Base-by-base conservation (phyloP, 2,888 invertebrate species). In the Polyommatus iphigenia region DNA sequence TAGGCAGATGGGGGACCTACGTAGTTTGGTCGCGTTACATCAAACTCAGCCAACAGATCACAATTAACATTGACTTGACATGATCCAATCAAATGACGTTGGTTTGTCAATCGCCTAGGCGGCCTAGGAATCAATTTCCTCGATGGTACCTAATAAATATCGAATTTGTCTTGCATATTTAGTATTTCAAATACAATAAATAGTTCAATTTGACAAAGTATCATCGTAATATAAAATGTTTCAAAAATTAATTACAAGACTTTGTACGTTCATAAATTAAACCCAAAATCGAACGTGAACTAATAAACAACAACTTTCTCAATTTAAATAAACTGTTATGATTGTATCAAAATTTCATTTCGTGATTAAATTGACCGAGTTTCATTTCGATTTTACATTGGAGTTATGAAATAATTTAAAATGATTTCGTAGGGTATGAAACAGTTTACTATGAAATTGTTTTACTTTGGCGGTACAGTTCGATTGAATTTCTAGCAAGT, bases 291-390 rank as follows among this genome's bases (percentile, higher is more conserved):
- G 24, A 62, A 62, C 24, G 24, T 62, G 1, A 62, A 24, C 10
- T 62, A 62, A 62, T 62, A 62, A 62, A 62, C 13, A 24, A 62
- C 13, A 62, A 62, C 62, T 62, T 62, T 62, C 24, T 24, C 24
- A 62, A 62, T 24, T 62, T 62, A 62, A 62, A 62, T 13, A 62
- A 62, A 62, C 62, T 62, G 62, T 62, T 24, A 62, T 62, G 24
- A 24, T 62, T 24, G 62, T 62, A 62, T 62, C 62, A 24, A 24
- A 62, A 24, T 62, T 62, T 62, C 62, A 62, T 62, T 62, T 62
- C 62, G 24, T 62, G 62, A 62, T 62, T 62, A 62, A 62, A 62
- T 62, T 62, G 62, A 62, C 62, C 62, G 24, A 62, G 24, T 62
- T 62, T 29, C 24, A 10, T 4, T 62, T 62, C 62, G 62, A 62